Evolutionary conservation across 2,797 vertebrate genomes (phyloP).

Genomic region (Xerus rutilus): DNA sequence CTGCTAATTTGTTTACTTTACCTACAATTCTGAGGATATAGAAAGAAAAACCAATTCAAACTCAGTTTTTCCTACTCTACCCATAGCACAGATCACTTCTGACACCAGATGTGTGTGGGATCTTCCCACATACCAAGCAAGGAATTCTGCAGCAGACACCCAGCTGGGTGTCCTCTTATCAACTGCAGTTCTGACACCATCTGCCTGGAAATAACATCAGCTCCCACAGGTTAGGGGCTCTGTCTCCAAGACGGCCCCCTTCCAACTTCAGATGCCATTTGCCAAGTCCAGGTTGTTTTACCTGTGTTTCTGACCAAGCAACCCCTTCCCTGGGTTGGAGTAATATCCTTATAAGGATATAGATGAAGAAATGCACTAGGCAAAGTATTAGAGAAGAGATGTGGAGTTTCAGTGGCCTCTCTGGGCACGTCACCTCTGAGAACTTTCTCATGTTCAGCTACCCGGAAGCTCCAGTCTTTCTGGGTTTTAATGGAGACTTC

Average conservation of each 20-base stretch:
- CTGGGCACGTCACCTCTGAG: neutral
- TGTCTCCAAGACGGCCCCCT: neutral
- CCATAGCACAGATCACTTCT: neutral
- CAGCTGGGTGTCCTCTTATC: neutral
- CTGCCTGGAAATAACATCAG: neutral
- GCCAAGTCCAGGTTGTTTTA: neutral
- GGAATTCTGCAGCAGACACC: neutral
- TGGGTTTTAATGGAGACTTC: too few species aligned
- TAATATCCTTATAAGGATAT: neutral
- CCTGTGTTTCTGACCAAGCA: neutral
- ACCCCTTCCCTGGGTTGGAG: neutral
- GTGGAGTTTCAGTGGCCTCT: neutral
- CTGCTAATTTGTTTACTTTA: neutral
- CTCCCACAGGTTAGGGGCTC: neutral
- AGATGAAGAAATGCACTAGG: too few species aligned
- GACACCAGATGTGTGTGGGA: neutral
- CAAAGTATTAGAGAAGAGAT: neutral
- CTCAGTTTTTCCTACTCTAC: neutral
- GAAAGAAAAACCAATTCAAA: neutral
- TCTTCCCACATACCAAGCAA: neutral
- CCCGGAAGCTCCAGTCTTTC: neutral
- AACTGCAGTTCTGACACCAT: neutral
- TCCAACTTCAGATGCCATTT: neutral
- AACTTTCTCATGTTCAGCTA: too few species aligned
- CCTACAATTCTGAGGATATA: neutral